phyloP scores from a whole-genome alignment of 2,113 vertebrate genomes.

The Ceyx melanurus region DNA sequence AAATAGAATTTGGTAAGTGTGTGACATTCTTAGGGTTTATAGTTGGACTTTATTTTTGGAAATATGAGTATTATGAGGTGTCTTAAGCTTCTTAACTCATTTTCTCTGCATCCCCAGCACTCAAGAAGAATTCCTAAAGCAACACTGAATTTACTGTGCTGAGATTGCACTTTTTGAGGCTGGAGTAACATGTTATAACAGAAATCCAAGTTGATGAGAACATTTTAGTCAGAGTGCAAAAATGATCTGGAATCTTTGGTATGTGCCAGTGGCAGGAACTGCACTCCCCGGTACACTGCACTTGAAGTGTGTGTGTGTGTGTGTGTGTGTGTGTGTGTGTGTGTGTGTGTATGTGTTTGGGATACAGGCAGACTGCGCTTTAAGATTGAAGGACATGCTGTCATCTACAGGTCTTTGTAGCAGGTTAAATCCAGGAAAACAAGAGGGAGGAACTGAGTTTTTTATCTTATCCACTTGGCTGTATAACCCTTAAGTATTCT shows the following conservation, averaged over 20 bases:
- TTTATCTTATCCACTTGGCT: not conserved
- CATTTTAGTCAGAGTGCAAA: constrained; percentile 24
- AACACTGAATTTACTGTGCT: not conserved
- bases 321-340: too few species aligned
- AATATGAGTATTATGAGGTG: not conserved
- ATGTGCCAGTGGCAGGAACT: constrained; percentile 72
- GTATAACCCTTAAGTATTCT: not conserved
- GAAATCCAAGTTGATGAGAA: constrained; percentile 41
- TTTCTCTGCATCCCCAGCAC: not conserved
- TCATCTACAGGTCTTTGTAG: not conserved
- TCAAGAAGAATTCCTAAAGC: not conserved
- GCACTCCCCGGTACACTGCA: not conserved
- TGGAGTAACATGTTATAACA: constrained; percentile 59
- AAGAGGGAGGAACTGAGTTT: not conserved
- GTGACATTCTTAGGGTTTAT: not conserved
- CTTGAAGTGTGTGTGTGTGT: not conserved
- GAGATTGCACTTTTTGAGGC: constrained; percentile 54
- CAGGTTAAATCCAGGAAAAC: not conserved
- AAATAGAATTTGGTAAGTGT: not conserved
- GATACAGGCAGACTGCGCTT: not conserved
- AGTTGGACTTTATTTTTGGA: not conserved
- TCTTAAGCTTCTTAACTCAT: not conserved
- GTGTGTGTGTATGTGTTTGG: not conserved
- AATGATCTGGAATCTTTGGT: constrained; percentile 72
- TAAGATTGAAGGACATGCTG: not conserved